phyloP scores from a whole-genome alignment of 2,888 invertebrate genomes.

The Oithona nana region DNA sequence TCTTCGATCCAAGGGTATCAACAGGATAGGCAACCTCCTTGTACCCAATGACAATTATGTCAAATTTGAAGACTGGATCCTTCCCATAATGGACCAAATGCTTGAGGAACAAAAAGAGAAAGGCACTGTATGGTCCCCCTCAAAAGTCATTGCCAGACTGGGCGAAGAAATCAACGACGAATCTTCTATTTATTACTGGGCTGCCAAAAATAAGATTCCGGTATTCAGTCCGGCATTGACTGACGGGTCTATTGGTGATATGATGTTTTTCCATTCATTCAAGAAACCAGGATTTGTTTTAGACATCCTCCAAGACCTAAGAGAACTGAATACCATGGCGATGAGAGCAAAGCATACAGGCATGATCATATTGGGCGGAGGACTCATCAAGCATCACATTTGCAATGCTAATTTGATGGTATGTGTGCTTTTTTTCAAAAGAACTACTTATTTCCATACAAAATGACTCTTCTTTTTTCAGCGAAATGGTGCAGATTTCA shows the following conservation, averaged over 20 bases:
- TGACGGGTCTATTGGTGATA: constrained; percentile 91
- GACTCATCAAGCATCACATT: constrained; percentile 95
- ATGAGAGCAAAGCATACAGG: constrained; percentile 83
- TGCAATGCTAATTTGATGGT: constrained; percentile 97
- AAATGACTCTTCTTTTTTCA: constrained; percentile 25
- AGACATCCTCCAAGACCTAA: constrained; percentile 40
- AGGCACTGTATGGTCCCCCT: constrained; percentile 71
- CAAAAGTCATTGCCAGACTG: constrained; percentile 57
- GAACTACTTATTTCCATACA: neutral
- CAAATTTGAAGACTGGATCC: constrained; percentile 89
- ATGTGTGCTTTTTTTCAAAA: constrained; percentile 1
- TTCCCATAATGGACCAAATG: constrained; percentile 78
- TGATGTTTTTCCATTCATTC: constrained; percentile 97
- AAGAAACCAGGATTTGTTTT: constrained; percentile 66
- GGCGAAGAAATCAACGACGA: constrained; percentile 78
- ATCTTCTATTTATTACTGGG: constrained; percentile 91
- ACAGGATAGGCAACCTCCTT: constrained; percentile 75
- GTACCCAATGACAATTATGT: constrained; percentile 98
- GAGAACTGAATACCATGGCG: constrained; percentile 76
- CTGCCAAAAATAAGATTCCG: constrained; percentile 85
- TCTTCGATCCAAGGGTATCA: constrained; percentile 66
- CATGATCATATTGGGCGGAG: constrained; percentile 88
- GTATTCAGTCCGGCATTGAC: constrained; percentile 94
- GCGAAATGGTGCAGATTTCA: constrained; percentile 88
- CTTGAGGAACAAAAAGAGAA: constrained; percentile 58